Conservation (phyloP, 2,888 invertebrate genomes). For the Heliconius ismenius region DNA sequence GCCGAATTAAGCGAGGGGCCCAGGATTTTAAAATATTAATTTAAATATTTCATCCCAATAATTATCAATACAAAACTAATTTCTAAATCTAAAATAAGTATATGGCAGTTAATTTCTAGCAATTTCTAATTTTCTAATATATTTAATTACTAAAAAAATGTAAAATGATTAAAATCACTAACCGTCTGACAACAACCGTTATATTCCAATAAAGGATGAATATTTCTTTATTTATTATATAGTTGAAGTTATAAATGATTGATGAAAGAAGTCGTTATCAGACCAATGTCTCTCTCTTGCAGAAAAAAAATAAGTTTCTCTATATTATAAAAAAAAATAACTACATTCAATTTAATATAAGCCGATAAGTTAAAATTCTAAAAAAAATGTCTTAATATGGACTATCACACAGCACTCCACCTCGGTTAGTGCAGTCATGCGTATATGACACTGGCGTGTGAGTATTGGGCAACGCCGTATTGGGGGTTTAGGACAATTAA, state of each 20-base stretch:
- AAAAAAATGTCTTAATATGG: too few species aligned
- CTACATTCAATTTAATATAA: too few species aligned
- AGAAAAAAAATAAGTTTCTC: background rate
- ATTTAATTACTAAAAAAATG: slow-evolving; percentile 16
- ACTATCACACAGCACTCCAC: too few species aligned
- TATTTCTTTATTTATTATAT: background rate
- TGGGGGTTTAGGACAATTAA: too few species aligned
- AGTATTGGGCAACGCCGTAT: too few species aligned
- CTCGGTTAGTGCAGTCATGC: too few species aligned
- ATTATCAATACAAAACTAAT: background rate
- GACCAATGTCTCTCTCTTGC: background rate
- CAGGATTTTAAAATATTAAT: too few species aligned
- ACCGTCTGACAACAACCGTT: slow-evolving; percentile 35
- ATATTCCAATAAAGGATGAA: background rate
- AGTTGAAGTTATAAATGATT: background rate
- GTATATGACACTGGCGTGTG: too few species aligned
- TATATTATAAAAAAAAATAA: too few species aligned
- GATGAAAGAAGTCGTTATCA: background rate
- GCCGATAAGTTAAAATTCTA: too few species aligned
- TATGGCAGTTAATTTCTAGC: slow-evolving; percentile 35
- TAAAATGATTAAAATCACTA: slow-evolving; percentile 35
- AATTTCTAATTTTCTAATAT: slow-evolving; percentile 26
- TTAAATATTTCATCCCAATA: too few species aligned
- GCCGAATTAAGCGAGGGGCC: too few species aligned
- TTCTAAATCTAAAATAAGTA: background rate